Evolutionary conservation across 2,888 invertebrate genomes (phyloP), one percentile per base, ranked within the genome.

Genomic region (Atrina japonica): DNA sequence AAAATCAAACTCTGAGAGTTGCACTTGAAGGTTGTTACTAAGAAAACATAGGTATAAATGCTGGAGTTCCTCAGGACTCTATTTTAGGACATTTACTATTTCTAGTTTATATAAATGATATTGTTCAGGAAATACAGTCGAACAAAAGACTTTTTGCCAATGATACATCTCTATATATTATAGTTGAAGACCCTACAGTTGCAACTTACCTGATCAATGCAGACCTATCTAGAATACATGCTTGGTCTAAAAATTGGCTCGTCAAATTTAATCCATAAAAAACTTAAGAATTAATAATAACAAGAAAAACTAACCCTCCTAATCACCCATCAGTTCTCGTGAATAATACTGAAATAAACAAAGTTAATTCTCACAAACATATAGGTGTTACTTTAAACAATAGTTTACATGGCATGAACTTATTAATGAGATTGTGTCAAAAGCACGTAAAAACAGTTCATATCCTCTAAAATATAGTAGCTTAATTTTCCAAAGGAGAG

Each of bases 91-190:
- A 35, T 35, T 30, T 64, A 9, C 40, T 64, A 14, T 52, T 64
- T 41, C 52, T 64, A 40, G n/a, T n/a, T n/a, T n/a, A n/a, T n/a
- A 61, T 61, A 23, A 47, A 61, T 29, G 61, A 61, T 27, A 45
- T 61, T 18, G 61, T 61, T 14, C 7, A 18, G 23, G 49, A 61
- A 9, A 25, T 23, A 23, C 23, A 45, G 11, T 52, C 21, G 21
- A 35, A 21, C 11, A 64, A 52, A n/a, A 64, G 30, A 64, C 52
- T 64, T 6, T 64, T 64, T 23, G 64, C 64, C 7, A 52, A 64
- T 27, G 50, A 52, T 40, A 52, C 64, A 23, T 35, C 49, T 6
- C 16, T 64, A 25, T 61, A 61, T 47, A 61, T 61, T 47, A 64
- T 35, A 35, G 30, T 61, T 35, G 50, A 61, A 30, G 47, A 61